Conservation (phyloP, 2,888 invertebrate species). For the Macropis europaea region DNA sequence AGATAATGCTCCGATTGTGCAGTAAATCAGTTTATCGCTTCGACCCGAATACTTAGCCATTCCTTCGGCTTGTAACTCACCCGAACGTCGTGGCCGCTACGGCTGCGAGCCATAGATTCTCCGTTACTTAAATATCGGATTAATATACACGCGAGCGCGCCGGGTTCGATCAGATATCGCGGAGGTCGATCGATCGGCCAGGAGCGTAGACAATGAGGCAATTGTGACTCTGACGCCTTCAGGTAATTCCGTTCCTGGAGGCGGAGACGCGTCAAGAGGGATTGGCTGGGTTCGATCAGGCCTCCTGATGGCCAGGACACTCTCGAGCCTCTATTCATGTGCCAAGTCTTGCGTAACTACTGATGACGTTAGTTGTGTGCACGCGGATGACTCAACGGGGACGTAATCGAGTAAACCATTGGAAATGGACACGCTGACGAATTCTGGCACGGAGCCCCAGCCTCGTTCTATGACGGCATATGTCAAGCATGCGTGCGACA, state of each 20-base stretch:
- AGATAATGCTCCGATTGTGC: constrained; percentile 44
- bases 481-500: constrained; percentile 13
- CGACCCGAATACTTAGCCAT: constrained; percentile 48
- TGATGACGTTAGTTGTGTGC: constrained; percentile 51
- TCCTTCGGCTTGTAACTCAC: constrained; percentile 40
- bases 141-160: background rate
- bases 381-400: constrained; percentile 48
- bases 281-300: constrained; percentile 34
- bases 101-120: background rate
- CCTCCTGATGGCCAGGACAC: constrained; percentile 36
- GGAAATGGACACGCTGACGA: constrained; percentile 54
- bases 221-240: constrained; percentile 48
- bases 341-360: constrained; percentile 54
- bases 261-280: constrained; percentile 20
- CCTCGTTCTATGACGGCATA: background rate
- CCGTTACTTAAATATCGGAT: background rate
- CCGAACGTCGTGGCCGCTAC: background rate
- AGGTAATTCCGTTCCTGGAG: constrained; percentile 32
- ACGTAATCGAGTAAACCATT: constrained; percentile 46
- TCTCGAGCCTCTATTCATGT: constrained; percentile 49
- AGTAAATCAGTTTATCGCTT: constrained; percentile 51
- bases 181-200: constrained; percentile 30
- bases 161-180: background rate
- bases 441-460: constrained; percentile 26
- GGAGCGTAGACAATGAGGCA: constrained; percentile 33